Evolutionary conservation across 1,140 invertebrate genomes (phyloP), one percentile per base, ranked within the genome.

Genomic region (Maniola jurtina): DNA sequence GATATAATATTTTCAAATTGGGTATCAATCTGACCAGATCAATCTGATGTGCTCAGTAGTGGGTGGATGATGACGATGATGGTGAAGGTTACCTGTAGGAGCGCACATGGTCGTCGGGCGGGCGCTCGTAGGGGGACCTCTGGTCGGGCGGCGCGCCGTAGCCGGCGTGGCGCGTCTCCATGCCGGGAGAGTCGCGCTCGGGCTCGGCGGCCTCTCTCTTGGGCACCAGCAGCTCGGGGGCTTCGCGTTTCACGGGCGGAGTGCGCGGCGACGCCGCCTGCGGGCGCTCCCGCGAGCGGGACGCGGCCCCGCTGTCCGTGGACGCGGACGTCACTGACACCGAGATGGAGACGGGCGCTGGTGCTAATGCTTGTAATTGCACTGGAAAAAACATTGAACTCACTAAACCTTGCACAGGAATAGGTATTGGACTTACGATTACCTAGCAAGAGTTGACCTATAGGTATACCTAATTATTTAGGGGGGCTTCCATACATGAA

Each of bases 161-260:
- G 72, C 87, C 91, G 71, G 76, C 92, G 77, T 91, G 86, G 81
- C 92, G 91, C 62, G 94, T 92, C 77, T 95, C 95, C 93, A 95
- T 94, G 73, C 93, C 94, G 14, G 95, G 95, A 8, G 95, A 96
- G 84, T 95, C 95, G 38, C 94, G 94, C 67, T 94, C 92, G 69
- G 94, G 82, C 65, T 94, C 84, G 78, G 92, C 92, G 66, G 90
- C 88, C 75, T 92, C 89, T 57, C 93, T 92, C 88, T 95, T 95
- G 0, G 94, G 94, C 54, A 95, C 93, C 63, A 95, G 84, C 67
- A 95, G 86, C 59, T 93, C 93, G 79, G 92, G 92, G 50, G 89
- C 85, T 68, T 92, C 89, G 64, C 91, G 80, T 63, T 91, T 90
- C 74, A 89, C 88, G 70, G 86, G 92, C 77, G 93, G 79, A 92